Evolutionary conservation across 2,113 vertebrate genomes (phyloP), one percentile per base, ranked within the genome.

Genomic region (Tylochromis polylepis): DNA sequence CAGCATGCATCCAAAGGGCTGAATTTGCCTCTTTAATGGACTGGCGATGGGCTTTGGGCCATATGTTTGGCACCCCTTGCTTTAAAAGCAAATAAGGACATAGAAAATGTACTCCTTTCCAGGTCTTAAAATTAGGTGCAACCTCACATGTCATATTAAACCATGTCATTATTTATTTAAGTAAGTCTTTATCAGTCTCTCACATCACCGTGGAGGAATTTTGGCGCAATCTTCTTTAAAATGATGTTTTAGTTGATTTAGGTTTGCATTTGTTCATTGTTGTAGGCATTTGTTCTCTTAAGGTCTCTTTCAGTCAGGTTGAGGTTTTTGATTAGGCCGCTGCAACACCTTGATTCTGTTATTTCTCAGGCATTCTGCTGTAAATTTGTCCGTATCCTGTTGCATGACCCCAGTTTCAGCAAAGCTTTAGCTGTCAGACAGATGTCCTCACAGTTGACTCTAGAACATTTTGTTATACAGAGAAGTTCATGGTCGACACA

Each of bases 1-100:
- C 0, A 5, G 41, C 22, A 5, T 11, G 27, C 0, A 49, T 18
- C 22, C 22, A 72, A 46, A 46, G 41, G 43, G 41, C 15, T 72
- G 67, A 72, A 46, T 10, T 29, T 0, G 41, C 41, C 22, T 46
- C 41, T 46, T 49, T 49, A 49, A 11, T 29, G 15, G 15, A 18
- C 70, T 20, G 15, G 15, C 18, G 24, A 10, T 49, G 14, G 15
- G 43, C 24, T 75, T 29, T 49, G 24, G 9, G 24, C 24, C 24
- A 72, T 27, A 27, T 27, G 41, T 49, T 46, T 49, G 5, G 41
- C 41, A 29, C 15, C 3, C 70, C 70, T 75, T 75, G 41, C 4
- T 49, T 75, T 0, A 49, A 75, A 75, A 49, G 15, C 0, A 49
- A 29, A 38, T 65, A n/a, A 38, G 60, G 34, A 38, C 60, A 65